Evolutionary conservation across 1,140 invertebrate genomes (phyloP).

Genomic region (Wiebesia pumilae): DNA sequence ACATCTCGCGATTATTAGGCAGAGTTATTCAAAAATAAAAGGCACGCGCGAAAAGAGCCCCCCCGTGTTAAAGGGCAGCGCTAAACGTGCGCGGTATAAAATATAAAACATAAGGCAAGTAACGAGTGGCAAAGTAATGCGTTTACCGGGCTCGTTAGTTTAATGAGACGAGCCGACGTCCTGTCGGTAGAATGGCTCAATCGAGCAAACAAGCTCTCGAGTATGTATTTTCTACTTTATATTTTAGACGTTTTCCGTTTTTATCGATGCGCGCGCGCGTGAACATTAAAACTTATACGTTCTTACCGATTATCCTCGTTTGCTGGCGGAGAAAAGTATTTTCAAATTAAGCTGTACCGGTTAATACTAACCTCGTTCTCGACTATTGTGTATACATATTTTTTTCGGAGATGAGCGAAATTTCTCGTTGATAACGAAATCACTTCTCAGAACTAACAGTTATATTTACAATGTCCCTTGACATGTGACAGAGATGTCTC

Average conservation of each 20-base stretch:
- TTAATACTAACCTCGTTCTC: too few relatives aligned
- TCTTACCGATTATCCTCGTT: neutral
- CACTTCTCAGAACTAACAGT: too few relatives aligned
- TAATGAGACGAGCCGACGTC: slow-evolving; percentile 21
- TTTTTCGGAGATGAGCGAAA: too few relatives aligned
- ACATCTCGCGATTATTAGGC: neutral
- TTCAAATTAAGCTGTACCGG: too few relatives aligned
- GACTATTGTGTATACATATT: too few relatives aligned
- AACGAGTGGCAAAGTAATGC: neutral
- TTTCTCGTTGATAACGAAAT: too few relatives aligned
- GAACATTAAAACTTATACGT: too few relatives aligned
- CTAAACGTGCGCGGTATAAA: neutral
- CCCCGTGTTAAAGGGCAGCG: neutral
- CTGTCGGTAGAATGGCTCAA: neutral
- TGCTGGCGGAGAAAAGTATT: too few relatives aligned
- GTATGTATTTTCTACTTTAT: neutral
- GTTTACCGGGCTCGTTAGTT: neutral
- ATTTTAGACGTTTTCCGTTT: neutral
- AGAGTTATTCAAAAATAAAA: neutral
- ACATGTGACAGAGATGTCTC: too few relatives aligned
- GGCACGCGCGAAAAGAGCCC: too few relatives aligned
- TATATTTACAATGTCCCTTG: too few relatives aligned
- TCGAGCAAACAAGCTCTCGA: neutral
- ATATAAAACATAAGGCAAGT: slow-evolving; percentile 11
- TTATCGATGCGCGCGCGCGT: neutral